Evolutionary conservation across 2,797 vertebrate species (phyloP), one percentile per base, ranked within the genome.

Genomic region (Eleutherodactylus coqui): DNA sequence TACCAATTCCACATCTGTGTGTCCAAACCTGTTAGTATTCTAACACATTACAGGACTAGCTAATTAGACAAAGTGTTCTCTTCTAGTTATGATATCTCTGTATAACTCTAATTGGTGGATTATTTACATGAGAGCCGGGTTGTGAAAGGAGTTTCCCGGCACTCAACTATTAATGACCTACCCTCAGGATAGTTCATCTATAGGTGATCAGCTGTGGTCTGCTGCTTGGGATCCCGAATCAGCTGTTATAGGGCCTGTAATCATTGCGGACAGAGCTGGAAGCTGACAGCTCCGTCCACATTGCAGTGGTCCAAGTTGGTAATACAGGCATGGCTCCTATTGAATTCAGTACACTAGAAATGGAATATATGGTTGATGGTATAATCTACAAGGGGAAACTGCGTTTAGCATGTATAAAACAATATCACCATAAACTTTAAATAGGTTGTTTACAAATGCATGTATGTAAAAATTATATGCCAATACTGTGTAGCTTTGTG

Each of bases 1-100:
- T 84, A 87, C 53, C 67, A 80, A n/a, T 76, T 51, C 17, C 77
- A 80, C 69, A 79, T 87, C 81, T 87, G 86, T 83, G 79, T 79
- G 64, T 73, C 76, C 36, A 34, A 87, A 45, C 11, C 43, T 78
- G 64, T 72, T 72, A 43, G 73, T 55, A 29, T 72, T 77, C 27
- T 62, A 83, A 60, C 75, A 64, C 41, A 83, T 79, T 55, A 24
- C 51, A 10, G 69, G 16, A 45, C 75, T 73, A 72, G 69, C 38
- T 72, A 43, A 38, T 72, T 43, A n/a, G 9, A 11, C 14, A 72
- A 41, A 43, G 21, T 43, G 38, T 3, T 43, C 34, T 5, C 69
- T 72, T 41, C 24, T 72, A 72, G 36, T 69, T 69, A 38, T 69
- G 24, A 72, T 38, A 43, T 72, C 34, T 17, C 69, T 43, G n/a